phyloP scores from a whole-genome alignment of 2,888 invertebrate species.

The Lasioglossum pauxillum region DNA sequence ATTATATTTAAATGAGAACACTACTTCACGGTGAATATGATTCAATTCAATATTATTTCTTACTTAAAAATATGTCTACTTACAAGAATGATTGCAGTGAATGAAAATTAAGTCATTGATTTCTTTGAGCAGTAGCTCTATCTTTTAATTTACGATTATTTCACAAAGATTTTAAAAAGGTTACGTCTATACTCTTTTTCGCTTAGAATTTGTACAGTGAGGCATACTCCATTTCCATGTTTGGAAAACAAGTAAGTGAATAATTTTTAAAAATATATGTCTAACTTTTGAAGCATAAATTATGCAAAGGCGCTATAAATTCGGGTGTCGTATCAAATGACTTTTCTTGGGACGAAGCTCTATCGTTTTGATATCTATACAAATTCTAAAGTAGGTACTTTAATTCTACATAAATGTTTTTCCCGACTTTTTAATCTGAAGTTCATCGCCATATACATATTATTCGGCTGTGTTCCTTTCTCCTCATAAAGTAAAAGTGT shows the following conservation, averaged over 20 bases:
- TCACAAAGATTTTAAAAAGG: constrained; percentile 10
- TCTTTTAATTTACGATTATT: constrained; percentile 16
- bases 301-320: constrained; percentile 46
- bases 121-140: constrained; percentile 8
- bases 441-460: constrained; percentile 41
- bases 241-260: constrained; percentile 39
- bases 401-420: constrained; percentile 47
- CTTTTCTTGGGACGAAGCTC: constrained; percentile 46
- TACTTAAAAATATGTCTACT: not conserved
- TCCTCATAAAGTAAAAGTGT: constrained; percentile 34
- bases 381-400: constrained; percentile 52
- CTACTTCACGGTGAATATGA: constrained; percentile 30
- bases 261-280: constrained; percentile 46
- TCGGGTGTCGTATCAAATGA: constrained; percentile 43
- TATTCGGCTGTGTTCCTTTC: constrained; percentile 30
- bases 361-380: constrained; percentile 55
- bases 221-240: constrained; percentile 29
- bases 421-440: constrained; percentile 45
- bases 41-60: constrained; percentile 28
- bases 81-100: not conserved
- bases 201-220: constrained; percentile 44
- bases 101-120: constrained; percentile 8
- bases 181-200: constrained; percentile 11
- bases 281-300: constrained; percentile 38
- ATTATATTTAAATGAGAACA: constrained; percentile 34